Base-by-base conservation (phyloP, 1,140 invertebrate genomes). In the Ephestia elutella region DNA sequence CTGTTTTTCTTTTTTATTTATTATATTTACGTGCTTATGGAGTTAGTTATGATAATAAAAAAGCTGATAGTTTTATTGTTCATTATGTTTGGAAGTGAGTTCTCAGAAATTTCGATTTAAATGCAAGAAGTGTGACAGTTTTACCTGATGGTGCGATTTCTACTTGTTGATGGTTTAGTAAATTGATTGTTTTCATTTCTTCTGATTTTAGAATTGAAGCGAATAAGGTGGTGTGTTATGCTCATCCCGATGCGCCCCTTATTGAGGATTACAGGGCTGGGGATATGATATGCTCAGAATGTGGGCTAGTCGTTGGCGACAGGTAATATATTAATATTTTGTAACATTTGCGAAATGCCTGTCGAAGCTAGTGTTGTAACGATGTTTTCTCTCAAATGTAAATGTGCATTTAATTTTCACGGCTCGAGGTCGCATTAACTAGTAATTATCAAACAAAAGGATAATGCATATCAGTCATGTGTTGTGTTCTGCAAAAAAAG, bases 181-280 rank as follows among this genome's bases (percentile, higher is more conserved):
- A 53, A 68, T 68, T 69, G 71, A 59, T 63, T 66, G 48, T 59
- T 63, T 57, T 32, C 57, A 70, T 81, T 85, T 71, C 58, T 73
- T 87, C 74, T 73, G 64, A 58, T 92, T 91, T 74, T 70, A 93
- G 93, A 84, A 90, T 91, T 70, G 91, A 93, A 66, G 89, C 92
- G 30, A 95, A 95, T 75, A 95, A 93, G 87, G 92, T 99, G 66
- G 94, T 93, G 73, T 99, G 98, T 86, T 94, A 93, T 80, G 93
- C 95, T 66, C 98, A 99, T 91, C 98, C 98, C 67, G 97, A 99
- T 87, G 96, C 97, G 56, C 92, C 94, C 53, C 90, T 99, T 17
- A 96, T 99, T 68, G 98, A 99, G 89, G 98, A 99, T 89, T 99
- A 99, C 82, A 91, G 98, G 79, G 98, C 98, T 67, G 99, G 99